Percentiles rank a stretch among this genome's conserved stretches.
These are phyloP conservation scores for Psittacula cyanocephala DNA, from an alignment of 2,113 vertebrate species.

Conservation along the genomic window DNA sequence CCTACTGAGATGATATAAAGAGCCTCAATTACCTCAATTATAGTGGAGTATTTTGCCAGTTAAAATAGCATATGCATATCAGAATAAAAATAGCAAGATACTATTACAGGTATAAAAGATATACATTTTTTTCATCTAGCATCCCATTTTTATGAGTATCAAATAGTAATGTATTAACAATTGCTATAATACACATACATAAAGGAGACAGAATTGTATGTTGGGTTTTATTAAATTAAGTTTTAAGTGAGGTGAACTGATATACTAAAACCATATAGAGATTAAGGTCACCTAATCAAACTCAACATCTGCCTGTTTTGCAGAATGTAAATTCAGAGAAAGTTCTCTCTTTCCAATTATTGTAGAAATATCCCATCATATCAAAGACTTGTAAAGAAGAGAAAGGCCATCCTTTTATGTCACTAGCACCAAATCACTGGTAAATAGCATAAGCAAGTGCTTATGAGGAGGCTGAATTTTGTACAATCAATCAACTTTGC, in stretches of 20 bases:
- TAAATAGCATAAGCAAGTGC: not conserved
- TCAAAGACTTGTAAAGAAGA: not conserved
- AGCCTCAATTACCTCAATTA: conserved; percentile 60
- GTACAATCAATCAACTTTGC: not conserved
- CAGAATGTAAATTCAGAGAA: not conserved
- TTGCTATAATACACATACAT: not conserved
- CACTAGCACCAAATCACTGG: not conserved
- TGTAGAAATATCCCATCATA: not conserved
- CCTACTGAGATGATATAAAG: conserved; percentile 41
- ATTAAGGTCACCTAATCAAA: not conserved
- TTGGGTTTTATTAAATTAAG: not conserved
- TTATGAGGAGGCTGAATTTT: not conserved
- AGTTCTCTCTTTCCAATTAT: not conserved
- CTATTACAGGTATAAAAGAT: conserved; percentile 5
- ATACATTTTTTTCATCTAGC: not conserved
- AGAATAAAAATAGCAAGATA: conserved; percentile 41
- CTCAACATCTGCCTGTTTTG: not conserved
- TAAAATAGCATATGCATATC: conserved; percentile 37
- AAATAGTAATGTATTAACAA: not conserved
- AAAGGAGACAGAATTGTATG: not conserved
- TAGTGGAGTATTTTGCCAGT: conserved; percentile 25
- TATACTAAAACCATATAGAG: not conserved
- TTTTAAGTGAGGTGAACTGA: not conserved
- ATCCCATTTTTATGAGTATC: not conserved
- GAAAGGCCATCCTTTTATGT: not conserved